Percentiles rank a stretch among this genome's conserved stretches.
Evolutionary conservation across 2,797 vertebrate species (phyloP).

Genomic region (Enteromius viviparus): DNA sequence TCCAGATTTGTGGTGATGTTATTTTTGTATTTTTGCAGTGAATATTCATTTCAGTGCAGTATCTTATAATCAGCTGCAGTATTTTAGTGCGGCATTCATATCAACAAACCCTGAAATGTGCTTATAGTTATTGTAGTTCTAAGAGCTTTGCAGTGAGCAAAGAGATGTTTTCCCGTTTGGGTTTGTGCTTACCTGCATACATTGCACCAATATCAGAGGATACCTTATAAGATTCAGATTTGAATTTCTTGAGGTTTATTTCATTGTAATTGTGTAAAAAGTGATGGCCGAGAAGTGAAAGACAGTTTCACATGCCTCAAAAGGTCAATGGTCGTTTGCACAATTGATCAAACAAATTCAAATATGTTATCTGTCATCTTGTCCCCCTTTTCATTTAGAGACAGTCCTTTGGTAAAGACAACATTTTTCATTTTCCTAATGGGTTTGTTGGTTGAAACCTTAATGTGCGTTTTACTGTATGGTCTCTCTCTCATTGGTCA

Average conservation of each 20-base stretch:
- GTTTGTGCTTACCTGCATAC: conserved; percentile 1
- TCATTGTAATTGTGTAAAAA: conserved; percentile 7
- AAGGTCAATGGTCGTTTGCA: neutral
- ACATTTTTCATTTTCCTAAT: conserved; percentile 37
- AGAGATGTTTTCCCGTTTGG: conserved; percentile 12
- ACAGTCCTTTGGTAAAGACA: conserved; percentile 38
- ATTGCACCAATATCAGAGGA: neutral
- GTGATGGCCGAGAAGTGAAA: neutral
- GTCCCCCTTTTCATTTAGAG: conserved; percentile 24
- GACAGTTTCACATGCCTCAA: neutral
- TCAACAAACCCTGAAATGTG: neutral
- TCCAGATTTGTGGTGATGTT: conserved; percentile 81
- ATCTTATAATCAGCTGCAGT: conserved; percentile 62
- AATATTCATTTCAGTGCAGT: conserved; percentile 70
- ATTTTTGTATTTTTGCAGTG: conserved; percentile 89
- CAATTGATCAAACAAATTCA: conserved; percentile 2
- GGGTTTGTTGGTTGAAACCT: conserved; percentile 51
- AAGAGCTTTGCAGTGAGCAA: conserved; percentile 9
- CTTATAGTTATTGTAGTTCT: neutral
- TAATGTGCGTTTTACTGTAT: conserved; percentile 64
- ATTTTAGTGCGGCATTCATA: conserved; percentile 62
- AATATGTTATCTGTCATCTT: conserved; percentile 8
- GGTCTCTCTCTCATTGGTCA: conserved; percentile 22
- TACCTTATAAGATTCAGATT: conserved; percentile 17
- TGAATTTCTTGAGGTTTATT: conserved; percentile 24